phyloP scores from a whole-genome alignment of 2,797 vertebrate species.

The Spatula versicolor region DNA sequence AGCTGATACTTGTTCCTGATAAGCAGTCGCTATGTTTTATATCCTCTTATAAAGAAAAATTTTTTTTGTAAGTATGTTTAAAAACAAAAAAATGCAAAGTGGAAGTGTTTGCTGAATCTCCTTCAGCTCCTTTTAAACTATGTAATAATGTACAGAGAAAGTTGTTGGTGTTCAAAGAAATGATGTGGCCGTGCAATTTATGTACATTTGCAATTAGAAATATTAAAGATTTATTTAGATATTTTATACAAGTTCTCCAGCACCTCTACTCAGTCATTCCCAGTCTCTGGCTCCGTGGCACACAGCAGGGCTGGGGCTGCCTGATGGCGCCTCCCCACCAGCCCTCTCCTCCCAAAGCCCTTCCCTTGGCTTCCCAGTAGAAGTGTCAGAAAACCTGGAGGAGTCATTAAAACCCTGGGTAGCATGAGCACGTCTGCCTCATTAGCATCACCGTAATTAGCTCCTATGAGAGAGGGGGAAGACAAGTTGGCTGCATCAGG shows the following conservation, averaged over 20 bases:
- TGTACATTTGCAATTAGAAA: slow-evolving; percentile 99
- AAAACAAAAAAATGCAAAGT: slow-evolving; percentile 76
- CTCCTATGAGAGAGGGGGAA: neutral
- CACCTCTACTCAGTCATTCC: slow-evolving; percentile 33
- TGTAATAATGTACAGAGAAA: slow-evolving; percentile 98
- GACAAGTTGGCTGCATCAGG: neutral
- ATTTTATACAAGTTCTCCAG: slow-evolving; percentile 84
- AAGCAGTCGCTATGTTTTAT: slow-evolving; percentile 93
- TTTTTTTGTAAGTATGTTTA: slow-evolving; percentile 97
- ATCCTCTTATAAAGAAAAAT: slow-evolving; percentile 81
- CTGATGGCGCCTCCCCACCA: accelerated
- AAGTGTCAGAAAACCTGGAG: neutral
- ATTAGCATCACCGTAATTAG: slow-evolving; percentile 63
- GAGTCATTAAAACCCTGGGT: slow-evolving; percentile 36
- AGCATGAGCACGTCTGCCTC: slow-evolving; percentile 60
- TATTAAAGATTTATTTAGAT: slow-evolving; percentile 99
- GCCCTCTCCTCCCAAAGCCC: neutral
- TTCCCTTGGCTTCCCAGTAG: neutral
- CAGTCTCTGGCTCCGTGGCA: neutral
- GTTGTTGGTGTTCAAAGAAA: slow-evolving; percentile 89
- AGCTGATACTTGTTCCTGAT: slow-evolving; percentile 77
- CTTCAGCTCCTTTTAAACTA: slow-evolving; percentile 85
- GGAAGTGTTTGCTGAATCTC: slow-evolving; percentile 87
- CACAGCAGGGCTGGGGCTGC: neutral
- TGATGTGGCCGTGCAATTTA: slow-evolving; percentile 97